Evolutionary conservation across 2,797 vertebrate species (phyloP).

Genomic region (Pitangus sulphuratus): DNA sequence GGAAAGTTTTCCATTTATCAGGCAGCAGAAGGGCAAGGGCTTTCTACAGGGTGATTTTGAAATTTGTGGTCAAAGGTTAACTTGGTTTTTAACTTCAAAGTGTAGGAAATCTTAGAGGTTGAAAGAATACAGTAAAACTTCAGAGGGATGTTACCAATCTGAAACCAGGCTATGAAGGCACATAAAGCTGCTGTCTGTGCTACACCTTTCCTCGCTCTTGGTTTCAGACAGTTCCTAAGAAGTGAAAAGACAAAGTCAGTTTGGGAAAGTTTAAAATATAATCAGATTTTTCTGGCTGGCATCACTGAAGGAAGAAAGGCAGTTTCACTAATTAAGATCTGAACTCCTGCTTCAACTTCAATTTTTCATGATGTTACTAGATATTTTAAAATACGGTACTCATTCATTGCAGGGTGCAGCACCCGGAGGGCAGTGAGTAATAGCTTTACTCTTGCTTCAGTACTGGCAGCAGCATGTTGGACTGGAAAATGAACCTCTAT

Average conservation of each 20-base stretch:
- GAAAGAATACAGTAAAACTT: not conserved
- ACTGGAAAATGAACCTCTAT: conserved; percentile 50
- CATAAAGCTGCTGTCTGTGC: not conserved
- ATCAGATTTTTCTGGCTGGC: conserved; percentile 6
- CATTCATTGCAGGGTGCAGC: conserved; percentile 41
- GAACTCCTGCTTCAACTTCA: conserved; percentile 7
- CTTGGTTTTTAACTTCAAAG: conserved; percentile 47
- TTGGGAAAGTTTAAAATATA: conserved; percentile 15
- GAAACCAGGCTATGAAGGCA: not conserved
- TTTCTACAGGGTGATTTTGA: conserved; percentile 36
- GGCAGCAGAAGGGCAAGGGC: conserved; percentile 6
- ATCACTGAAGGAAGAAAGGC: not conserved
- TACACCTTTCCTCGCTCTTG: not conserved
- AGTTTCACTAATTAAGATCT: conserved; percentile 56
- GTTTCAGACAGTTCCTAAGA: not conserved
- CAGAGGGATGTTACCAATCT: not conserved
- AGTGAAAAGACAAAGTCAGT: not conserved
- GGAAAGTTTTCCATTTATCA: conserved; percentile 9
- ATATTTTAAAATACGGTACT: conserved; percentile 38
- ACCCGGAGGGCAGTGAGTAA: conserved; percentile 64
- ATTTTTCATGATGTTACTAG: conserved; percentile 29
- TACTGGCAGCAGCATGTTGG: conserved; percentile 62
- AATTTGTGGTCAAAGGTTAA: conserved; percentile 58
- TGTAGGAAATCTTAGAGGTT: conserved; percentile 30
- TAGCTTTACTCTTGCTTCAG: conserved; percentile 46